Conservation (phyloP, 2,113 vertebrate species). For the Arothron firmamentum region DNA sequence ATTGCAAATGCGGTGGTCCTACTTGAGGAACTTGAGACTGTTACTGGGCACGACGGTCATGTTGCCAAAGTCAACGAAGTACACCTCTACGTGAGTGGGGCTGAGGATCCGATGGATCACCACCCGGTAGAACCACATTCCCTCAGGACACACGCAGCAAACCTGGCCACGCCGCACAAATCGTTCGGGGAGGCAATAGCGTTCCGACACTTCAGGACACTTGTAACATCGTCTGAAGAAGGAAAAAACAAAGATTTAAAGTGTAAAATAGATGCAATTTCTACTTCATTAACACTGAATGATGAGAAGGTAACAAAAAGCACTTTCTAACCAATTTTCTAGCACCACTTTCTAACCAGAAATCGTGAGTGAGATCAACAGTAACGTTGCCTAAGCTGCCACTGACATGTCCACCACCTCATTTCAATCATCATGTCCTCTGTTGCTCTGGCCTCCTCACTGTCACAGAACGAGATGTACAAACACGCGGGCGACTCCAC, state of each 20-base stretch:
- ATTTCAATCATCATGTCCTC: slow-evolving; percentile 91
- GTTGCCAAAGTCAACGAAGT: slow-evolving; percentile 86
- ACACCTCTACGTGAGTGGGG: slow-evolving; percentile 81
- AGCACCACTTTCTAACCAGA: no score
- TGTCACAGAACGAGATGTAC: slow-evolving; percentile 78
- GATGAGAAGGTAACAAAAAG: no score
- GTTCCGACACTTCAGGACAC: slow-evolving; percentile 75
- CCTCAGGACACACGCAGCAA: slow-evolving; percentile 78
- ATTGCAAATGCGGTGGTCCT: slow-evolving; percentile 19
- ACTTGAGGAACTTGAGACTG: slow-evolving; percentile 90
- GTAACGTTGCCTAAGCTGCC: background rate
- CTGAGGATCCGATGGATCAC: slow-evolving; percentile 81
- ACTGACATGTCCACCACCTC: slow-evolving; percentile 72
- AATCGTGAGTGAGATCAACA: no score
- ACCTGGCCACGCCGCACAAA: slow-evolving; percentile 83
- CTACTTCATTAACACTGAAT: no score
- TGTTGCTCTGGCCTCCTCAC: slow-evolving; percentile 71
- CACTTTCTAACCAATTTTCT: no score
- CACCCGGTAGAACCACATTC: slow-evolving; percentile 88
- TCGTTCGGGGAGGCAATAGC: slow-evolving; percentile 78
- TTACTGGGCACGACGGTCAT: slow-evolving; percentile 69
- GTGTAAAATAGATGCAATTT: no score
- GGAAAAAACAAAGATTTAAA: background rate
- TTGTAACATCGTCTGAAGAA: slow-evolving; percentile 81
- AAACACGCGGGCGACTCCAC: slow-evolving; percentile 83